Conservation (phyloP, 2,797 vertebrate genomes). For the Cyprinella venusta region DNA sequence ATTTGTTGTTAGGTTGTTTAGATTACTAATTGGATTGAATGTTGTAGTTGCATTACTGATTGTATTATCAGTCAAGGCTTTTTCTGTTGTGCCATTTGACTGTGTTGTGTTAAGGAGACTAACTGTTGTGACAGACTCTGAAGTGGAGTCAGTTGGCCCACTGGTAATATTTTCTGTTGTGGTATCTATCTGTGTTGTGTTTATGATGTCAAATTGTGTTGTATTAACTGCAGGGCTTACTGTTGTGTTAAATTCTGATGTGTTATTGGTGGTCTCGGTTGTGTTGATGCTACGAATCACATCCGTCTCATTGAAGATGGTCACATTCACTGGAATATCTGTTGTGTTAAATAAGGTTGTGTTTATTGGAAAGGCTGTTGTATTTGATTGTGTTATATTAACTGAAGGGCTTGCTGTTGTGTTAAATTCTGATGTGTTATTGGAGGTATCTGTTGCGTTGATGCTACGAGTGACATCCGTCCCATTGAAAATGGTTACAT, state of each 20-base stretch:
- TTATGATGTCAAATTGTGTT: constrained; percentile 12
- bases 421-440: constrained; percentile 7
- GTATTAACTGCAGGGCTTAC: background rate
- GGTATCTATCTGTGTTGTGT: constrained; percentile 24
- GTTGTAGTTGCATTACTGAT: constrained; percentile 30
- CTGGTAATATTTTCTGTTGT: constrained; percentile 34
- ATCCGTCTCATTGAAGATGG: background rate
- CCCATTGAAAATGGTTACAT: background rate
- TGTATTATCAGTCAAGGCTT: background rate
- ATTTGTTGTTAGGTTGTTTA: background rate
- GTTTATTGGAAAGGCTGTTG: constrained; percentile 21
- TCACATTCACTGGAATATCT: background rate
- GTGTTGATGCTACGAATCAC: background rate
- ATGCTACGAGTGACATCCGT: background rate
- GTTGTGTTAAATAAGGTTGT: constrained; percentile 21
- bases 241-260: background rate
- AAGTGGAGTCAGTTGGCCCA: background rate
- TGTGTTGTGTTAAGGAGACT: constrained; percentile 1
- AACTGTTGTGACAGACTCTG: constrained; percentile 13
- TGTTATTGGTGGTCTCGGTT: constrained; percentile 10
- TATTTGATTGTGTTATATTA: background rate
- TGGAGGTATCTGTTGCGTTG: constrained; percentile 9
- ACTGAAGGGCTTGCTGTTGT: background rate
- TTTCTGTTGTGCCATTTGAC: constrained; percentile 23
- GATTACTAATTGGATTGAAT: background rate